A percentile compares a stretch with the other conserved stretches of the same genome.
Evolutionary conservation across 2,113 vertebrate genomes (phyloP).

Genomic region (Epinephelus fuscoguttatus): DNA sequence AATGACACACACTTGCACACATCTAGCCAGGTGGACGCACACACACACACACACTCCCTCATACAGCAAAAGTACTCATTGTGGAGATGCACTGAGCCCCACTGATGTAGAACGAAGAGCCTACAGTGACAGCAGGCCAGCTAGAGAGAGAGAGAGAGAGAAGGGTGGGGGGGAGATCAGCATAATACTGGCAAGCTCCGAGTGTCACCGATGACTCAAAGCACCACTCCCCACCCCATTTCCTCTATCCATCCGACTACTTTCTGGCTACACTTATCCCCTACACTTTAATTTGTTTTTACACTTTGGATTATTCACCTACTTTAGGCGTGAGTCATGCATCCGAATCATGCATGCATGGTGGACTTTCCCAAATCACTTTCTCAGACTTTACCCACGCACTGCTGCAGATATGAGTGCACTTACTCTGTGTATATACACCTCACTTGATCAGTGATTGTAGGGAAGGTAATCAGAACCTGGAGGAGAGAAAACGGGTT

Average conservation of each 20-base stretch:
- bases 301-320: neutral
- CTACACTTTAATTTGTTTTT: slow-evolving; percentile 9
- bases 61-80: slow-evolving; percentile 38
- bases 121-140: slow-evolving; percentile 48
- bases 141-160: slow-evolving; percentile 25
- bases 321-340: neutral
- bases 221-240: slow-evolving; percentile 41
- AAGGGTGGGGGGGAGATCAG: slow-evolving; percentile 26
- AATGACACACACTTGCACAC: slow-evolving; percentile 31
- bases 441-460: neutral
- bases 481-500: neutral
- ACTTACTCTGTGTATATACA: no score
- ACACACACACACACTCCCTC: slow-evolving; percentile 21
- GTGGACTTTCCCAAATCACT: neutral
- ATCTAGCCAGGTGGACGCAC: slow-evolving; percentile 44
- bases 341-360: neutral
- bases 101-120: slow-evolving; percentile 43
- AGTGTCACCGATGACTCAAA: slow-evolving; percentile 73
- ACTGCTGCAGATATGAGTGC: neutral
- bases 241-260: slow-evolving; percentile 21
- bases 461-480: neutral
- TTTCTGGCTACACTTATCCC: neutral
- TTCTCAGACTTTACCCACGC: neutral
- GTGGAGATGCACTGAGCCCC: slow-evolving; percentile 52
- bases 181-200: slow-evolving; percentile 48